Percentiles rank a stretch among this genome's conserved stretches.
Conservation (phyloP, 1,140 invertebrate genomes). For the Drosophila biarmipes region DNA sequence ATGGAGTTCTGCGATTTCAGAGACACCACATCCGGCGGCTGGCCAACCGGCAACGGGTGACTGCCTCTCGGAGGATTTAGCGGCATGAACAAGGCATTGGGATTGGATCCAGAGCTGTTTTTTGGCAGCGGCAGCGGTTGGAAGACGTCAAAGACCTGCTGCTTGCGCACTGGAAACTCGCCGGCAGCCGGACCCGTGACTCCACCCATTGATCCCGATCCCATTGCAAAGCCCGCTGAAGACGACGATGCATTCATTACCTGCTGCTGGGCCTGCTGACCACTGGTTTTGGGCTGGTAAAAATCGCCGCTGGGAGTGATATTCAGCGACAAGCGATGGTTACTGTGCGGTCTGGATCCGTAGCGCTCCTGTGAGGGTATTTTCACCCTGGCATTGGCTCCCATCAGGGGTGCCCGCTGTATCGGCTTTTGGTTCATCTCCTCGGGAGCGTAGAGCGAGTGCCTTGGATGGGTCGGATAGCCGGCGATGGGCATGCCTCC, state of each 20-base stretch:
- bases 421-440: constrained; percentile 51
- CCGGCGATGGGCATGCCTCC: constrained; percentile 33
- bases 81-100: constrained; percentile 67
- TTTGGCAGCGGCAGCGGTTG: constrained; percentile 62
- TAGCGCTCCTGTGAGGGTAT: constrained; percentile 64
- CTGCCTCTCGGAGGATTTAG: constrained; percentile 51
- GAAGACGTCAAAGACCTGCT: constrained; percentile 78
- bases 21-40: constrained; percentile 71
- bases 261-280: constrained; percentile 82
- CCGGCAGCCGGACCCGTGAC: constrained; percentile 50
- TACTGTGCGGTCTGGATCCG: constrained; percentile 59
- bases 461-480: constrained; percentile 56
- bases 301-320: constrained; percentile 78
- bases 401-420: constrained; percentile 66
- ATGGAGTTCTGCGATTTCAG: constrained; percentile 84
- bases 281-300: constrained; percentile 79
- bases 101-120: constrained; percentile 54
- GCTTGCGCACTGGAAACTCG: constrained; percentile 74
- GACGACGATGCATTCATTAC: constrained; percentile 46
- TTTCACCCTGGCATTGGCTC: constrained; percentile 71
- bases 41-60: constrained; percentile 34
- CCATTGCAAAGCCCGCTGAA: constrained; percentile 5
- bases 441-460: constrained; percentile 76
- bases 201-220: constrained; percentile 13
- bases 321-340: constrained; percentile 78